Base-by-base conservation (phyloP, 2,113 vertebrate genomes). In the Phyllostomus discolor region DNA sequence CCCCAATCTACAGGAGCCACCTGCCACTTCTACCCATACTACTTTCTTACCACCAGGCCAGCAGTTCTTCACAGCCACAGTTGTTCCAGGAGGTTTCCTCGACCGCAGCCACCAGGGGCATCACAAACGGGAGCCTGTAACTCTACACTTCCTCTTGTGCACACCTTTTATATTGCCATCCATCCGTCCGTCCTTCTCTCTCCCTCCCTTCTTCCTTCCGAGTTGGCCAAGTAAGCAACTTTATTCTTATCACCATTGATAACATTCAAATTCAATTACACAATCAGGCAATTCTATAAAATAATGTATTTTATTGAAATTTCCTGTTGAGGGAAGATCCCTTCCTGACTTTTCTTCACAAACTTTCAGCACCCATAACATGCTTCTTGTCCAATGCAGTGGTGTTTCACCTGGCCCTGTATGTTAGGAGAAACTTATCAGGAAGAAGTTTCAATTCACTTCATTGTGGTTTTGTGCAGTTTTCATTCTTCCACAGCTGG, bases 401-500 rank as follows among this genome's bases (percentile, higher is more conserved):
- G 6, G 17, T 0, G 46, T 66, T 59, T 1, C 38, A 3, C 62
- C 15, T 26, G 81, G 4, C 64, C 24, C 38, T 52, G 62, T 0
- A 19, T 54, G 64, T 46, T 26, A 57, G 84, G 31, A 54, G 69
- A 82, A 38, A 59, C 5, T 43, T 54, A 11, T 48, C n/a, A 22
- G 35, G 66, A 81, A 62, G 41, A 15, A 10, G 59, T 59, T 66
- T 43, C 52, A n/a, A 1, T 52, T 52, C 12, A 22, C 52, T 1
- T 28, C 46, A 4, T 26, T 15, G 33, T 86, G 84, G 15, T 73
- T 94, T 76, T 46, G 20, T 1, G 46, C 20, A 20, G 84, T 59
- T 86, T 57, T 48, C 35, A n/a, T 22, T 78, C 62, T 97, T 96
- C 6, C 93, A 98, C 16, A 85, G 94, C 70, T 97, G 97, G 86